These are phyloP conservation scores for Sebastes cheni DNA, from an alignment of 2,797 vertebrate species.

Conservation along the genomic window DNA sequence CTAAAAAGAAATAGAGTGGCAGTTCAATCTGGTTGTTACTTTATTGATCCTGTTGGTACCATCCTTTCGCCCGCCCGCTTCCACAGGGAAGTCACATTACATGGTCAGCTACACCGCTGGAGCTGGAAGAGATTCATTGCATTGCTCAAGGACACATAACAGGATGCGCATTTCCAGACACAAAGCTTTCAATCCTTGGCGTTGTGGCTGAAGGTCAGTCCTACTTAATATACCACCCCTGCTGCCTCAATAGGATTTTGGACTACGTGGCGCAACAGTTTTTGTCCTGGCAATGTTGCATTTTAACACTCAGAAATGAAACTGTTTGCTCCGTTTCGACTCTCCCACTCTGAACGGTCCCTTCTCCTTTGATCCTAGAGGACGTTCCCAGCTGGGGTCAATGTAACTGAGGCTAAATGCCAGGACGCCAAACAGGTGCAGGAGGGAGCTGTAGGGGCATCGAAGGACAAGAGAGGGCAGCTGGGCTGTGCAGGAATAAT, in stretches of 20 bases:
- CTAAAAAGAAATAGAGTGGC: neutral
- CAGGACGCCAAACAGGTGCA: conserved; percentile 54
- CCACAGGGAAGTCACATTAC: neutral
- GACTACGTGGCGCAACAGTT: conserved; percentile 2
- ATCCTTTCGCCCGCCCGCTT: neutral
- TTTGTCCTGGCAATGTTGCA: conserved; percentile 19
- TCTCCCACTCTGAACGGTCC: neutral
- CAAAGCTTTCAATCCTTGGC: neutral
- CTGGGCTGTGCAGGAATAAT: neutral
- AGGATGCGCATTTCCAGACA: conserved; percentile 3
- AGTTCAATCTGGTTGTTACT: neutral
- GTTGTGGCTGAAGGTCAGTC: conserved; percentile 17
- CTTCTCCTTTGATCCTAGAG: conserved; percentile 36
- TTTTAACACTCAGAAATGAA: conserved; percentile 12
- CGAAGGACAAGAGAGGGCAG: conserved; percentile 25
- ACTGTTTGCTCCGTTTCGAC: conserved; percentile 18
- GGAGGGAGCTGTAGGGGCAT: conserved; percentile 24
- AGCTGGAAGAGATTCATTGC: neutral
- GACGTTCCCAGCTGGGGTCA: conserved; percentile 23
- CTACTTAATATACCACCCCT: conserved; percentile 13
- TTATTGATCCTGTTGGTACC: neutral
- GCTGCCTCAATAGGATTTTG: neutral
- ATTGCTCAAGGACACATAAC: conserved; percentile 6
- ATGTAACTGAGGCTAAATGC: conserved; percentile 35
- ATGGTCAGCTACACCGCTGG: neutral